Percentiles rank a stretch among this genome's conserved stretches.
Evolutionary conservation across 2,113 vertebrate genomes (phyloP).

Genomic region (human (Homo sapiens)): DNA sequence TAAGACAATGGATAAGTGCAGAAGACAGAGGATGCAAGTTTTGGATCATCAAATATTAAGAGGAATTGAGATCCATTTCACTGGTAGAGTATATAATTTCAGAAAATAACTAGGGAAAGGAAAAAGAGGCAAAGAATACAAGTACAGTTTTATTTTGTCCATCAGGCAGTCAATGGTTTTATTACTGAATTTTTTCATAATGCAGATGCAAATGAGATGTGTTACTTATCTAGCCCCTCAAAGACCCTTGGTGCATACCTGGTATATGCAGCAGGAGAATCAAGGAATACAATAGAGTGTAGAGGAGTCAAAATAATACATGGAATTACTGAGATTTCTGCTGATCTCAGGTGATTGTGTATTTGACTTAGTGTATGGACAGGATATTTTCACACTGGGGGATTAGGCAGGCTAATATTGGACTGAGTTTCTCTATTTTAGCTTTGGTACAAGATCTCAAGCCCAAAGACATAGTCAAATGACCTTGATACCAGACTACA

Average conservation of each 20-base stretch:
- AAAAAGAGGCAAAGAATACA: not conserved
- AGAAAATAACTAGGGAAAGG: not conserved
- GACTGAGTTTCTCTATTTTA: not conserved
- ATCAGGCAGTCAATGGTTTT: not conserved
- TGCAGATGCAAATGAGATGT: fast-evolving
- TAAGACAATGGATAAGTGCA: not conserved
- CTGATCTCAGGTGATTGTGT: fast-evolving
- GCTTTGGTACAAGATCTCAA: not conserved
- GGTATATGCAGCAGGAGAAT: not conserved
- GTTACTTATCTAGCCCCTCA: not conserved
- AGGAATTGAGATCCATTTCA: not conserved
- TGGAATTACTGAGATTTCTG: not conserved
- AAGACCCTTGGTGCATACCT: not conserved
- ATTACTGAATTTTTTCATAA: not conserved
- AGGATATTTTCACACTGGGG: not conserved
- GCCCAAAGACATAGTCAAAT: not conserved
- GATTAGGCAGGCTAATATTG: not conserved
- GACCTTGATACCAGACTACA: not conserved
- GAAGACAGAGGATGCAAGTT: not conserved
- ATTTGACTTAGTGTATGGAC: not conserved
- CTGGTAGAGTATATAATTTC: not conserved
- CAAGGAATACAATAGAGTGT: not conserved
- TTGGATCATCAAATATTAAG: not conserved
- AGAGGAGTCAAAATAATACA: not conserved
- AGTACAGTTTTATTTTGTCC: fast-evolving